Evolutionary conservation across 2,888 invertebrate genomes (phyloP), one percentile per base, ranked within the genome.

Genomic region (Phortica magna): DNA sequence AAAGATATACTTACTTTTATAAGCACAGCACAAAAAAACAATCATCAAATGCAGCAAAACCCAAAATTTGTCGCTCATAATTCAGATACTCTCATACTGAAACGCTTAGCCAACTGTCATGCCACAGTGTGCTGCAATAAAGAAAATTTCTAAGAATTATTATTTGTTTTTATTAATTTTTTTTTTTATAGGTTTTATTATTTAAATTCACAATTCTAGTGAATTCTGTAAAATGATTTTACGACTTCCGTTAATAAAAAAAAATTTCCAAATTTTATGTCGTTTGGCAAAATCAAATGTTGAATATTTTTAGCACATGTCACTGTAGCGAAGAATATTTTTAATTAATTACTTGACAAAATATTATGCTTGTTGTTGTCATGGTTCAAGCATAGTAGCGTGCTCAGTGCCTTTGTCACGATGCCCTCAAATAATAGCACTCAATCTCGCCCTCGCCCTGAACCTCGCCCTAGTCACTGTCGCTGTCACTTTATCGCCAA

Each of bases 311-410:
- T 7, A 48, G 48, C 48, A 48, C 48, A 48, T 14, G 48, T 14
- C 48, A 48, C 14, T 48, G 14, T 31, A 48, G 14, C 14, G 7
- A 14, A 14, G 48, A 48, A 48, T 48, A 48, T 48, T 48, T 19
- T 61, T 61, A 55, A 61, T 61, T 19, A 61, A 61, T 61, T 61
- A 61, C 17, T 22, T 22, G 17, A 61, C 61, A 61, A 7, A 61
- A 61, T 61, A 61, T 22, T 61, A 22, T 19, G 10, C 61, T 61
- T 7, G 17, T 22, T 19, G 17, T 55, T 31, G 31, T 31, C 31
- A 31, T 31, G 31, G 31, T 31, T 31, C 31, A 31, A 31, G 5
- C 31, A 31, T 31, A 31, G 5, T 1, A 31, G 31, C 31, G 5
- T 31, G 31, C 31, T 31, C 31, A 31, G 31, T 2, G 48, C 14